These are phyloP conservation scores for Trichonephila clavata DNA, from an alignment of 1,140 invertebrate genomes.

Conservation along the genomic window DNA sequence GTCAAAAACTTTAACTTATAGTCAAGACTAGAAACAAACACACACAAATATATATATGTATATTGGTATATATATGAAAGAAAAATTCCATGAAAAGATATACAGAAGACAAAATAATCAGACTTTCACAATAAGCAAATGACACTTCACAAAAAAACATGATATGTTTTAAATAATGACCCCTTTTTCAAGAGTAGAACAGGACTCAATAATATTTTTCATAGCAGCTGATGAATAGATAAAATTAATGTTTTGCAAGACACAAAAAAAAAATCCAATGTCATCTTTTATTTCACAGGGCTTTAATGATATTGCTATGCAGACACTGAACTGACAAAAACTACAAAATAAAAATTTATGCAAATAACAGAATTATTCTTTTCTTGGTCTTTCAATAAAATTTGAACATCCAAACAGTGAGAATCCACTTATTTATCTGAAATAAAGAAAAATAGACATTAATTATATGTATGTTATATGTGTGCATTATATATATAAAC, in stretches of 20 bases:
- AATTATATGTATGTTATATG: too few relatives aligned
- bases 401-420: background rate
- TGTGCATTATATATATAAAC: background rate
- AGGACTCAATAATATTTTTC: background rate
- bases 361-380: background rate
- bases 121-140: too few relatives aligned
- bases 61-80: too few relatives aligned
- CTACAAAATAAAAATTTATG: background rate
- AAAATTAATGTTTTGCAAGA: background rate
- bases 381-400: background rate
- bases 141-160: background rate
- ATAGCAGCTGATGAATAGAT: background rate
- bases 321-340: background rate
- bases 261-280: background rate
- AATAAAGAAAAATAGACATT: background rate
- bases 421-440: background rate
- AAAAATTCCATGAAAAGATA: too few relatives aligned
- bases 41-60: too few relatives aligned
- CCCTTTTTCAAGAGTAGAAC: background rate
- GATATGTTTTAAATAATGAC: slow-evolving; percentile 39
- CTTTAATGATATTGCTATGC: background rate
- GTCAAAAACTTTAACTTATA: too few relatives aligned
- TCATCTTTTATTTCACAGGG: background rate
- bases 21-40: too few relatives aligned
- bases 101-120: too few relatives aligned